Base-by-base conservation (phyloP, 2,113 vertebrate species). In the Corapipo altera region DNA sequence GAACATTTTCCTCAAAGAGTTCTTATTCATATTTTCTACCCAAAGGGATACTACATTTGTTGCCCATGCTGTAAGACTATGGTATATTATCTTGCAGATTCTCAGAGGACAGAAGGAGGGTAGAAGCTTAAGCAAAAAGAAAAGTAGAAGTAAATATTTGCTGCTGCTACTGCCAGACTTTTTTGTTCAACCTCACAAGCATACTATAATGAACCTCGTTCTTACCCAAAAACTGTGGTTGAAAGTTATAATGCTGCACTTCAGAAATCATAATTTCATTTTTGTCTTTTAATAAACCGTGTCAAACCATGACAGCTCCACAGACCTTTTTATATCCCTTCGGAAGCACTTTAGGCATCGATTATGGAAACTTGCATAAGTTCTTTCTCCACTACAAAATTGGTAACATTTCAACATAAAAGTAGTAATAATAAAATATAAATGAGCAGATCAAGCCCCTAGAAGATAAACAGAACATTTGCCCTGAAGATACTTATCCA, bases 391-490 rank as follows among this genome's bases (percentile, higher is more conserved):
- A 15, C 11, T 67, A 74, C 15, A 55, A 21, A 51, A 93, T 26
- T 19, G 9, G 33, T 70, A 75, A 89, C 23, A 43, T 48, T 91
- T 92, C 74, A 92, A 55, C 28, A 58, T 49, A 28, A 21, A 77
- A 91, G 16, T 44, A 69, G 12, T 54, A 39, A 65, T 80, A 91
- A 93, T 65, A 81, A 89, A 91, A 74, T 73, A 52, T 7, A 87
- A 85, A 91, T 51, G 32, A 88, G 65, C 5, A 79, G 35, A 93
- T 51, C 15, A 64, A 57, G 3, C 1, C 65, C 84, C 55, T 82
- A 12, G 3, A 93, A 52, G 57, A 91, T 82, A 95, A 96, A 93
- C 33, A 95, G 22, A 89, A 75, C n/a, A 32, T 59, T 89, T 84
- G 41, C 46, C 35, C 51, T 24, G 8, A 46, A 91, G 57, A 82